Base-by-base conservation (phyloP, 1,140 invertebrate species). In the Sweltsa coloradensis region DNA sequence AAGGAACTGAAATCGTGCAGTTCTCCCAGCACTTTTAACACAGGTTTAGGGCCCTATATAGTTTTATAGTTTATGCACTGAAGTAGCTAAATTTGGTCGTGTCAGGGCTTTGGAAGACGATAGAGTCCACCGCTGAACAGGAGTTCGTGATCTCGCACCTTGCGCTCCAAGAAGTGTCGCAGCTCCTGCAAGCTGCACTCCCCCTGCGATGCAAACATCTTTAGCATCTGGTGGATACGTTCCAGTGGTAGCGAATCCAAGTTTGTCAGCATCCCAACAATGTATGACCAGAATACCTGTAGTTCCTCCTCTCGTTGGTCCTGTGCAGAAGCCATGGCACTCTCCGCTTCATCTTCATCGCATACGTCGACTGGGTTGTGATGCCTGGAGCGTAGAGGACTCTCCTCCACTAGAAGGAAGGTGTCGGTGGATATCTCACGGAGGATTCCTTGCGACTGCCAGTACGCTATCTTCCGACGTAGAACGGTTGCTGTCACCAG, bases 181-280 rank as follows among this genome's bases (percentile, higher is more conserved):
- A 97, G 68, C 63, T 96, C 90, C 40, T 88, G 83, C 41, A 89
- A 66, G 54, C 80, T 89, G 53, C 90, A 94, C 60, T 96, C 91
- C n/a, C 90, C 86, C 53, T 83, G 83, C 29, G 79, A 76, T 3
- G 89, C 88, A 72, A 97, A 97, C 83, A 97, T 91, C 61, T 92
- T 90, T 19, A 97, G 69, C 90, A 97, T 96, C 56, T 91, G 87
- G 66, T 96, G 91, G 57, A 97, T 97, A 42, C 94, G 70, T 54
- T 97, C 92, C 34, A 97, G 67, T 1, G 92, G 84, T 59, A 97
- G 72, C 2, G 86, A 89, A 54, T 96, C 91, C 45, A 97, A 69
- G 71, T 97, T 97, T 0, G 91, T 93, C 22, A 97, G 66, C 91
- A 97, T 96, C 6, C 91, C 92, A 27, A 93, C 84, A 58, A 96